Base-by-base conservation (phyloP, 2,113 vertebrate species). In the Physeter macrocephalus region DNA sequence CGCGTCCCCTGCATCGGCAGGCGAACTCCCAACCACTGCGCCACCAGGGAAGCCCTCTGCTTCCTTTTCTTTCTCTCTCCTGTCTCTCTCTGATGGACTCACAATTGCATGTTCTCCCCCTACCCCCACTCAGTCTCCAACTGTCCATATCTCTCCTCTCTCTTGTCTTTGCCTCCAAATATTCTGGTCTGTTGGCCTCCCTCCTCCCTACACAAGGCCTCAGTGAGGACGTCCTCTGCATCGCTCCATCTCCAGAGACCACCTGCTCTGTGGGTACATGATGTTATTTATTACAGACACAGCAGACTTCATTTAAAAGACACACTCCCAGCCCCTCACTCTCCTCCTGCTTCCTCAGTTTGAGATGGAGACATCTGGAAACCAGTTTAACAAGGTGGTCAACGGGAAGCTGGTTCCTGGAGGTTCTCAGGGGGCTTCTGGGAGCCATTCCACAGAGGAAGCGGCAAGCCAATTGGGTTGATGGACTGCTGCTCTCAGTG, bases 301-400 rank as follows among this genome's bases (percentile, higher is more conserved):
- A 0, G 43, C 69, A 66, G n/a, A 92, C 57, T 92, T 89, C 82
- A 95, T 93, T 97, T 93, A 93, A 72, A 13, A 39, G 71, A 77
- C 84, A 84, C 81, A 93, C 72, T 92, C 80, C 52, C 39, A 62
- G 41, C 34, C 77, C 77, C 86, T 89, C 64, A 15, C 34, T n/a
- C 82, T 49, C 27, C 89, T 88, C 54, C 86, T 93, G 69, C 83
- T 94, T 97, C 80, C 66, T 97, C 74, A 75, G 2, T 81, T 61
- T 93, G 86, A 95, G 80, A 89, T 92, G 67, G 88, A 96, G 93
- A 97, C 98, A 98, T 98, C 97, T 98, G 97, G 98, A 97, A 98
- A 97, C 67, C 64, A 52, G 87, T 96, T 98, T 98, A 97, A 97
- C 82, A 97, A 97, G 80, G 97, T 98, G 86, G 67, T 75, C 78